Percentiles rank a stretch among this genome's conserved stretches.
phyloP scores from a whole-genome alignment of 2,113 vertebrate genomes.

The Hydrolagus affinis region DNA sequence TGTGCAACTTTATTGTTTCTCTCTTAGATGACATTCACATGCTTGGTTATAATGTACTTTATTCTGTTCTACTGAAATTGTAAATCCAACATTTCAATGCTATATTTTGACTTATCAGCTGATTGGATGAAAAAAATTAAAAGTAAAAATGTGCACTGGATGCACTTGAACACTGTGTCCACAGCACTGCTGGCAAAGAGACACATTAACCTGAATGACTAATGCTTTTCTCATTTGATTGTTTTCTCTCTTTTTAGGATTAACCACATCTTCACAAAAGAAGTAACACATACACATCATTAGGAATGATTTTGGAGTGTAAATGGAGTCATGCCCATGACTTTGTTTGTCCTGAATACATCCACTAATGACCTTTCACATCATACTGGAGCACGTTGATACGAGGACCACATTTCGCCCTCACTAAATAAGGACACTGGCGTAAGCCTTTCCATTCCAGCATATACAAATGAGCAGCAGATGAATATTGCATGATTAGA shows the following conservation, averaged over 20 bases:
- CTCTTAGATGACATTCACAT: not conserved
- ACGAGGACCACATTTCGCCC: conserved; percentile 39
- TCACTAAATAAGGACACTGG: conserved; percentile 58
- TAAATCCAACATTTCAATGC: not conserved
- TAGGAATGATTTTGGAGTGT: conserved; percentile 58
- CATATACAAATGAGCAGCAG: conserved; percentile 66
- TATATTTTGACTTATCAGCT: too few relatives aligned
- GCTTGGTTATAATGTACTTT: not conserved
- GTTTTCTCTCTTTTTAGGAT: conserved; percentile 61
- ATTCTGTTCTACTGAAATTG: not conserved
- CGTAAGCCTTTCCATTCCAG: conserved; percentile 65
- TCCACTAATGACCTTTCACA: conserved; percentile 39
- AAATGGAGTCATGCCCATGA: conserved; percentile 57
- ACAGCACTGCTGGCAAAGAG: not conserved
- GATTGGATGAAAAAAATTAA: not conserved
- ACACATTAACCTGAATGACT: not conserved
- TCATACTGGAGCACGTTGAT: conserved; percentile 39
- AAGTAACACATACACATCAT: conserved; percentile 54
- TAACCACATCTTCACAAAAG: conserved; percentile 53
- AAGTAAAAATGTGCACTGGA: not conserved
- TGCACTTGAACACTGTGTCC: not conserved
- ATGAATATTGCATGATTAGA: conserved; percentile 77
- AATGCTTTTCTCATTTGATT: conserved; percentile 32
- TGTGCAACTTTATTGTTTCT: conserved; percentile 22
- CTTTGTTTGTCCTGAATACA: conserved; percentile 44